Percentiles rank a stretch among this genome's conserved stretches.
phyloP scores from a whole-genome alignment of 2,797 vertebrate genomes.

The Adrianichthys oophorus region DNA sequence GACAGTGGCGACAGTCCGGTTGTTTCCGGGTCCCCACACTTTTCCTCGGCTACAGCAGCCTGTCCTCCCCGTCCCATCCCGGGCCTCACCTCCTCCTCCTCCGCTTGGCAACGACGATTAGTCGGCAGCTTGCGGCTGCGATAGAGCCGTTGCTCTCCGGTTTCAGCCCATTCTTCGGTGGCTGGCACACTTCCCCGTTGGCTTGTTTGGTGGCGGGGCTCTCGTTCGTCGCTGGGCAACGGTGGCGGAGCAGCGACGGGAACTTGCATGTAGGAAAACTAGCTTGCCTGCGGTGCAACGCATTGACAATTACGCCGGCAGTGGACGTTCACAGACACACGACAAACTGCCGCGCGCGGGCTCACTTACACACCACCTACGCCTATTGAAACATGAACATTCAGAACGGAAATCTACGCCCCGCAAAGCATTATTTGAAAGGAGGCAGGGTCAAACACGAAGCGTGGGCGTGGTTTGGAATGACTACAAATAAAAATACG shows the following conservation, averaged over 20 bases:
- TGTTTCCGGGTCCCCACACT: constrained; percentile 15
- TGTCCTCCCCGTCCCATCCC: constrained; percentile 42
- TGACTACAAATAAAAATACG: background rate
- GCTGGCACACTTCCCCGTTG: constrained; percentile 60
- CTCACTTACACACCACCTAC: background rate
- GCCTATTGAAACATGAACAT: constrained; percentile 59
- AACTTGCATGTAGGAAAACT: constrained; percentile 57
- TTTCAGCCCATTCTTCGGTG: constrained; percentile 68
- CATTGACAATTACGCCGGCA: constrained; percentile 46
- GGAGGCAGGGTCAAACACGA: constrained; percentile 31
- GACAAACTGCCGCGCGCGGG: constrained; percentile 18
- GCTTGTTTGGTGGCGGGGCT: constrained; percentile 61
- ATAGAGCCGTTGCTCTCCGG: constrained; percentile 64
- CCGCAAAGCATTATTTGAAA: constrained; percentile 41
- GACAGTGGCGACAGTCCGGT: background rate
- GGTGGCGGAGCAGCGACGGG: constrained; percentile 35
- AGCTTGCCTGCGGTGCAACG: constrained; percentile 47
- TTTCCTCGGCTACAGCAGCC: constrained; percentile 18
- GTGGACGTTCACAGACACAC: constrained; percentile 23
- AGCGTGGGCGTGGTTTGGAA: constrained; percentile 21
- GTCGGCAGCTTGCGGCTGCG: constrained; percentile 44
- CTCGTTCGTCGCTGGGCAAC: constrained; percentile 70
- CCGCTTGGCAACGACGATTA: constrained; percentile 40
- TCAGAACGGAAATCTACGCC: constrained; percentile 73
- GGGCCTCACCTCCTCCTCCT: constrained; percentile 73